phyloP scores from a whole-genome alignment of 2,888 invertebrate genomes.

The Chymomyza procnemis region DNA sequence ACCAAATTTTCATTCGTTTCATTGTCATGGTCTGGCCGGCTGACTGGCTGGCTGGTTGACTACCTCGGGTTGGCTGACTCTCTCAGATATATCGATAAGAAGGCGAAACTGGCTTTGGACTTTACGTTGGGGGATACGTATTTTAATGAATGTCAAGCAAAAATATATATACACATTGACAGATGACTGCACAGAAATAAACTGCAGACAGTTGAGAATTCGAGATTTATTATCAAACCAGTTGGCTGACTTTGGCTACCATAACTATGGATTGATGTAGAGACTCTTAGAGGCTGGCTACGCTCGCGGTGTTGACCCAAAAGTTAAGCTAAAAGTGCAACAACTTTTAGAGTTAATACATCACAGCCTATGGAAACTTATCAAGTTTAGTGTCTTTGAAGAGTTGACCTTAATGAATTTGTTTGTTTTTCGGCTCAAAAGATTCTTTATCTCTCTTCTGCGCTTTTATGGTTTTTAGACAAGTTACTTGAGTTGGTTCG shows the following conservation, averaged over 20 bases:
- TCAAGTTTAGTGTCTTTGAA: neutral
- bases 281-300: constrained; percentile 1
- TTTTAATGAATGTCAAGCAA: constrained; percentile 3
- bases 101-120: neutral
- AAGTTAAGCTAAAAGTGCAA: neutral
- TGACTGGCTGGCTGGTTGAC: constrained; percentile 10
- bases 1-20: constrained; percentile 40
- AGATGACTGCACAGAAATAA: constrained; percentile 5
- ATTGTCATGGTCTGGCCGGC: constrained; percentile 34
- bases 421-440: neutral
- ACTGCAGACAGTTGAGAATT: constrained; percentile 8
- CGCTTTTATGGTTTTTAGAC: neutral
- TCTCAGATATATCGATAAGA: constrained; percentile 36
- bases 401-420: constrained; percentile 42
- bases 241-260: constrained; percentile 14
- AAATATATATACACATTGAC: constrained; percentile 6
- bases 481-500: neutral
- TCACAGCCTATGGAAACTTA: neutral
- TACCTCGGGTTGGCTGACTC: constrained; percentile 20
- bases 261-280: constrained; percentile 27
- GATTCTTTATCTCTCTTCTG: neutral
- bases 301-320: constrained; percentile 29
- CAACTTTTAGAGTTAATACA: neutral
- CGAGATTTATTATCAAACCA: neutral
- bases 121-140: neutral